Conservation (phyloP, 2,113 vertebrate species). For the Bombycilla garrulus region DNA sequence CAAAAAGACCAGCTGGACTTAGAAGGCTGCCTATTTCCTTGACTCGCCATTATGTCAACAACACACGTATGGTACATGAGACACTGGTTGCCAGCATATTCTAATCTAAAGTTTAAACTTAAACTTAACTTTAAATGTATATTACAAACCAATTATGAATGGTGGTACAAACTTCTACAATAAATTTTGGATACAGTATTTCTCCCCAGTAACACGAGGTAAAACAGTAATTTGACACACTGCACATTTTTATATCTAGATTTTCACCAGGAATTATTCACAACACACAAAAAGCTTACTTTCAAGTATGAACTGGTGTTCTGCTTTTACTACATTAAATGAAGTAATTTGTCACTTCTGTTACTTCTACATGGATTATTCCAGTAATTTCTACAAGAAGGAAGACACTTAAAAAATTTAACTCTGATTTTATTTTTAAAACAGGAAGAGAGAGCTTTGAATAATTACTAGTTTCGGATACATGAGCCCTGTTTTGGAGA, state of each 20-base stretch:
- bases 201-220: neutral
- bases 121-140: neutral
- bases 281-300: neutral
- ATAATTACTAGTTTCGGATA: neutral
- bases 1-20: conserved; percentile 51
- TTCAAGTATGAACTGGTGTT: neutral
- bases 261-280: neutral
- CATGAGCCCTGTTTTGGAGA: neutral
- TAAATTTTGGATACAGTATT: neutral
- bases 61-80: neutral
- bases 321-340: neutral
- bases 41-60: conserved; percentile 51
- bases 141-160: neutral
- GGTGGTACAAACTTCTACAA: neutral
- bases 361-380: neutral
- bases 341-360: neutral
- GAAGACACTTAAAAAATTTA: neutral
- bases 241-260: neutral
- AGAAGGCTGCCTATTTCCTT: conserved; percentile 62
- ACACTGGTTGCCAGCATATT: neutral
- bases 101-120: neutral
- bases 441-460: neutral
- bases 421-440: neutral
- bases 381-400: neutral
- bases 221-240: neutral